phyloP scores from a whole-genome alignment of 2,797 vertebrate genomes.

The Peromyscus attwateri region DNA sequence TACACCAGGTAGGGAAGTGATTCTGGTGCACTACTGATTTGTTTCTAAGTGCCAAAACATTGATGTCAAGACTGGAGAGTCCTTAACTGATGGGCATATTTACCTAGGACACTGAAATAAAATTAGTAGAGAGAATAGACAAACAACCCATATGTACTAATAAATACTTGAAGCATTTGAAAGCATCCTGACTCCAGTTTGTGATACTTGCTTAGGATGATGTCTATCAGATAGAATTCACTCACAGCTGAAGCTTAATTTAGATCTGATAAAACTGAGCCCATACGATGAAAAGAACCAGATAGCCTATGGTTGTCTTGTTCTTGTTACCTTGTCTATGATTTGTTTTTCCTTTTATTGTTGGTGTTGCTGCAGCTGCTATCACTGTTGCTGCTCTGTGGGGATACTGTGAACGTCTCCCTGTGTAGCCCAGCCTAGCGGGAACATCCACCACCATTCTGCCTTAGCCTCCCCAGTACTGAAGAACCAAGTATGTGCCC shows the following conservation, averaged over 20 bases:
- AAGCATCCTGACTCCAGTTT: constrained; percentile 43
- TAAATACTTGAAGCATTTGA: constrained; percentile 43
- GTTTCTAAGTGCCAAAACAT: constrained; percentile 59
- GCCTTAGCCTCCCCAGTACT: not conserved
- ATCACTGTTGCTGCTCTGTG: not conserved
- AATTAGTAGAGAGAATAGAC: not conserved
- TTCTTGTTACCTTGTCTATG: not conserved
- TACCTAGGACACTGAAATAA: constrained; percentile 62
- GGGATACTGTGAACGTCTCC: not conserved
- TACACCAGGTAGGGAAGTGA: constrained; percentile 42
- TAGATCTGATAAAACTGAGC: constrained; percentile 19
- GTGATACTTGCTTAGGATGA: constrained; percentile 1
- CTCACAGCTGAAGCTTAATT: constrained; percentile 51
- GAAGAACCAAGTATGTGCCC: not conserved
- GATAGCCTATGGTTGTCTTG: not conserved
- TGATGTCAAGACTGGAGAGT: constrained; percentile 43
- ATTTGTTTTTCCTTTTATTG: not conserved
- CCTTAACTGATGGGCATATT: constrained; percentile 30
- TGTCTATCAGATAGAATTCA: constrained; percentile 24
- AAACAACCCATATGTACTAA: constrained; percentile 30
- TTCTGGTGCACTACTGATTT: constrained; percentile 34
- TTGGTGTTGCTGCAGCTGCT: not conserved
- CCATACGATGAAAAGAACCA: not conserved
- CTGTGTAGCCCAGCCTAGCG: not conserved
- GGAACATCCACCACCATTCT: not conserved